Base-by-base conservation (phyloP, 2,888 invertebrate genomes). In the Meiosimyza platycephala region DNA sequence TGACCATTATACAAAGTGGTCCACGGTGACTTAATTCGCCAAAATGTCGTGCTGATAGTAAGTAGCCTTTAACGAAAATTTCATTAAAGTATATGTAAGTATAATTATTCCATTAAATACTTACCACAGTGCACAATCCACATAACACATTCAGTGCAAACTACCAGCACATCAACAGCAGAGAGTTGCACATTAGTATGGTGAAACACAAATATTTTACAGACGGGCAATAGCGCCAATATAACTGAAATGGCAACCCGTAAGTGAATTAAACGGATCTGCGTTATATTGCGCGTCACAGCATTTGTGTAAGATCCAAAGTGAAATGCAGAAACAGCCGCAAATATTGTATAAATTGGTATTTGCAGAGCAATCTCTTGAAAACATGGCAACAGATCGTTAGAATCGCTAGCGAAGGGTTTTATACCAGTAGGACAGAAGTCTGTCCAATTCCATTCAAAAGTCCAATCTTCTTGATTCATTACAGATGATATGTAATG, bases 121-220 rank as follows among this genome's bases (percentile, higher is more conserved):
- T 93, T 94, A 76, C 93, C 91, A 79, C 94, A 91, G 87, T 97
- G 96, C 18, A 95, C 89, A 69, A 93, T 88, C 97, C 97, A 97
- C 63, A 94, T 90, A 63, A 95, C 86, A 77, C 92, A 91, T 83
- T 94, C 90, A 5, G 93, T 90, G 59, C 92, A 92, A 33, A 91
- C 90, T 62, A 92, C 88, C 59, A 95, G 89, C 82, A 93, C 92
- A 84, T 94, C 93, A 71, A 93, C 89, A 12, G 93, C 91, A 80
- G 89, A 89, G 73, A 91, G 86, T 70, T 88, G 87, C 57, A 88
- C 82, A 64, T 85, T 84, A 76, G 88, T 88, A 51, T 90, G 90
- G 76, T 92, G 86, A 82, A 90, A 90, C 73, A 91, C 89, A 84
- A 93, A 93, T 69, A 94, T 88, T 83, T 92, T 90, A 71, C 93